Conservation (phyloP, 2,888 invertebrate species). For the Dysmachus trigonus region DNA sequence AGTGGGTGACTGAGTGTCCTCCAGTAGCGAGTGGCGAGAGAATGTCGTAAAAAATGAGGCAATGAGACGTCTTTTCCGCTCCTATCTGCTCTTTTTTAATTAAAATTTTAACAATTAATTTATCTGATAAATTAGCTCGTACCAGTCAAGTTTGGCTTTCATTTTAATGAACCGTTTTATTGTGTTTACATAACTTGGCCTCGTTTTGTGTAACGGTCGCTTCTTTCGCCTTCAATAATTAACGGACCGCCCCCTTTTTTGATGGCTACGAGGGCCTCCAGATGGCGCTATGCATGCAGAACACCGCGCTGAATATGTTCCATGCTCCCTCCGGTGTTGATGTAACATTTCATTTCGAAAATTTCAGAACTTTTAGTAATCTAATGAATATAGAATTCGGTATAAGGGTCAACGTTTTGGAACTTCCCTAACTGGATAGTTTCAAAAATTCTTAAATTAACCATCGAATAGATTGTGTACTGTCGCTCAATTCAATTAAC, state of each 20-base stretch:
- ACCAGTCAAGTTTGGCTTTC: conserved; percentile 45
- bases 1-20: conserved; percentile 38
- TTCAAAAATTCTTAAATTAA: not conserved
- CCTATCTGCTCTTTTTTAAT: conserved; percentile 45
- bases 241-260: not conserved
- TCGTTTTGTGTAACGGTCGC: conserved; percentile 14
- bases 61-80: conserved; percentile 42
- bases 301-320: not conserved
- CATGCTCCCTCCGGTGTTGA: not conserved
- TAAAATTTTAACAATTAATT: conserved; percentile 50
- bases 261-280: not conserved
- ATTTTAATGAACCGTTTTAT: conserved; percentile 49
- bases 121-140: conserved; percentile 50
- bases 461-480: not conserved
- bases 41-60: conserved; percentile 44
- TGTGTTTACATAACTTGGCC: conserved; percentile 42
- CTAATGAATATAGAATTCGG: not conserved
- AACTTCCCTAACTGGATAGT: not conserved
- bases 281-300: not conserved
- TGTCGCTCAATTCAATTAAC: not conserved
- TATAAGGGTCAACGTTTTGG: not conserved
- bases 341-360: not conserved
- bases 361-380: not conserved
- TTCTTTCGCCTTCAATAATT: conserved; percentile 24
- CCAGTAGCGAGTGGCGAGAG: conserved; percentile 8